Conservation (phyloP, 2,888 invertebrate species). For the Petrolisthes manimaculis region DNA sequence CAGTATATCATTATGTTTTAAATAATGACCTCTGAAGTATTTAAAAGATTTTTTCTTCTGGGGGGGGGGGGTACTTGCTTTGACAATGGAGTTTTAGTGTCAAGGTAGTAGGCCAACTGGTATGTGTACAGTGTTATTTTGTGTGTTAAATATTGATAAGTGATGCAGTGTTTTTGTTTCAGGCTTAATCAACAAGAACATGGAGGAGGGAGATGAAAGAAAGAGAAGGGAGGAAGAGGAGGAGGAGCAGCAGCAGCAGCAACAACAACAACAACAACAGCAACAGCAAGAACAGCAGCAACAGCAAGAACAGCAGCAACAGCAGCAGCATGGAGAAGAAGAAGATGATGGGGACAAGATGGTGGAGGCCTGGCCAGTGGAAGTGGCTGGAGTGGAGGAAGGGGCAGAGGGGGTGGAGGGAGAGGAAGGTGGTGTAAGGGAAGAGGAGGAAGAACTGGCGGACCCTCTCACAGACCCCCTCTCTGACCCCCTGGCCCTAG, state of each 20-base stretch:
- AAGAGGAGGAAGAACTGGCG: background rate
- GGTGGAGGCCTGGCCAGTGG: background rate
- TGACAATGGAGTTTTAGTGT: background rate
- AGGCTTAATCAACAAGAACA: background rate
- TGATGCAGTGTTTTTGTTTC: too few relatives aligned
- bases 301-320: constrained; percentile 54
- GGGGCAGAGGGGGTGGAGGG: background rate
- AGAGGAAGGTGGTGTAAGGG: background rate
- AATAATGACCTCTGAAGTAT: too few relatives aligned
- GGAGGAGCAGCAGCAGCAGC: constrained; percentile 3
- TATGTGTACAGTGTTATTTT: background rate
- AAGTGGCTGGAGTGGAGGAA: background rate
- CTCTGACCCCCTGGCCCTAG: background rate
- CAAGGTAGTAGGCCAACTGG: background rate
- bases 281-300: constrained; percentile 47
- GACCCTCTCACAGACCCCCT: background rate
- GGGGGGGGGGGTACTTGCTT: background rate
- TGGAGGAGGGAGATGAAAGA: background rate
- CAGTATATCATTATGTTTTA: too few relatives aligned
- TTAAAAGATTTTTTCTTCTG: background rate
- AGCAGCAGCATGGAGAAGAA: constrained; percentile 24
- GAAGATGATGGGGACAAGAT: background rate
- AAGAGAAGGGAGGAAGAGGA: background rate
- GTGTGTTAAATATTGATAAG: background rate
- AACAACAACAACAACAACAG: constrained; percentile 34